Conservation (phyloP, 2,797 vertebrate species). For the Sciurus vulgaris region DNA sequence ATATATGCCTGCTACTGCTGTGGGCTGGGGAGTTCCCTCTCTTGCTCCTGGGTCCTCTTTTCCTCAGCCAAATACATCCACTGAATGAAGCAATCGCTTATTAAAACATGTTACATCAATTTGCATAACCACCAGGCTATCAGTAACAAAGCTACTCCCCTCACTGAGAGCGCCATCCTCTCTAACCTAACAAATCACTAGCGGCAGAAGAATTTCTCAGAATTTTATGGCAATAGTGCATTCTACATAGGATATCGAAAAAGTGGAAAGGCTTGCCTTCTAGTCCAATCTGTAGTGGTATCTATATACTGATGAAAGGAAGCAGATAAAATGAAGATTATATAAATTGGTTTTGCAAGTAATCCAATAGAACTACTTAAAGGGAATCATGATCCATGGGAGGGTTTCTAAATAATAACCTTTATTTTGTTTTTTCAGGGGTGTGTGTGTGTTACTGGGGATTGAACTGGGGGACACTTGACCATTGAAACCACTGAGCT, state of each 20-base stretch:
- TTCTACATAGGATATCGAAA: constrained; percentile 37
- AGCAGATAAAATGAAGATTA: constrained; percentile 65
- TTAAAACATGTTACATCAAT: constrained; percentile 10
- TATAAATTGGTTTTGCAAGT: constrained; percentile 51
- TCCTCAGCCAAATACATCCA: neutral
- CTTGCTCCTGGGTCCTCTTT: neutral
- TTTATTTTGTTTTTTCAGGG: neutral
- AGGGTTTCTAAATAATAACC: constrained; percentile 54
- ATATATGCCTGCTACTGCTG: neutral
- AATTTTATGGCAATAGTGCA: neutral
- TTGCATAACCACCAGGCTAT: neutral
- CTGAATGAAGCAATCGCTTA: neutral
- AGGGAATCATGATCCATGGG: constrained; percentile 20
- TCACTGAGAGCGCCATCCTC: neutral
- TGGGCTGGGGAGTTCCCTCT: neutral
- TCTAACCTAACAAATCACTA: constrained; percentile 12
- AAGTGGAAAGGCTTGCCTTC: constrained; percentile 27
- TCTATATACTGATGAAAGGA: constrained; percentile 50
- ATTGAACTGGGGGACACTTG: too few species aligned
- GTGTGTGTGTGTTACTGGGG: too few species aligned
- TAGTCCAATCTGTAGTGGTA: neutral
- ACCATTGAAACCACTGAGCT: too few species aligned
- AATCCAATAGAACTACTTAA: constrained; percentile 54
- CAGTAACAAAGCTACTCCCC: neutral
- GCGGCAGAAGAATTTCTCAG: neutral